A percentile compares a stretch with the other conserved stretches of the same genome.
Conservation (phyloP, 1,140 invertebrate species). For the Panagrolaimus sp. region DNA sequence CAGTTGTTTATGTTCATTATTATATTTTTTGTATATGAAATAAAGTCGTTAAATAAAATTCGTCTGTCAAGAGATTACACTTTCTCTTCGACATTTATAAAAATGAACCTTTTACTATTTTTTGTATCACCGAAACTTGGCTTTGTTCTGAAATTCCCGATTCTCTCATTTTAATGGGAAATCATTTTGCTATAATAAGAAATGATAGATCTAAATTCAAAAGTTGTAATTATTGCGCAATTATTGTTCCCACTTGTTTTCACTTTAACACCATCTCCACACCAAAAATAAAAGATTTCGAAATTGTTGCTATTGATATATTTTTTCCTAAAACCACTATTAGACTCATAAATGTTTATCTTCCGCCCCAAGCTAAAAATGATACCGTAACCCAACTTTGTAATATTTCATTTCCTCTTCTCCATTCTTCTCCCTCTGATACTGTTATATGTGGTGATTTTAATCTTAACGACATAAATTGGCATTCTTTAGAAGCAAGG, state of each 20-base stretch:
- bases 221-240: background rate
- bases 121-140: conserved; percentile 2
- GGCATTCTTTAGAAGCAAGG: background rate
- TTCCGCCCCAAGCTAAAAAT: background rate
- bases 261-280: background rate
- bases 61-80: too few species aligned
- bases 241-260: background rate
- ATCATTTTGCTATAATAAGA: background rate
- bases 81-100: too few species aligned
- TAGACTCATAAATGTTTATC: background rate
- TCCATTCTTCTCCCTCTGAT: background rate
- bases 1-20: too few species aligned
- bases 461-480: background rate
- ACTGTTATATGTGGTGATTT: background rate
- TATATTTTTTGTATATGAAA: too few species aligned
- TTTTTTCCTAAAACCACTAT: background rate
- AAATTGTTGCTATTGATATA: background rate
- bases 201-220: background rate
- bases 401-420: background rate
- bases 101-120: background rate
- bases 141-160: background rate
- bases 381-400: background rate
- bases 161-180: background rate
- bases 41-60: too few species aligned
- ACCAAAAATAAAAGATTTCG: background rate